Evolutionary conservation across 2,888 invertebrate species (phyloP), one percentile per base, ranked within the genome.

Genomic region (Acrobasis repandana): DNA sequence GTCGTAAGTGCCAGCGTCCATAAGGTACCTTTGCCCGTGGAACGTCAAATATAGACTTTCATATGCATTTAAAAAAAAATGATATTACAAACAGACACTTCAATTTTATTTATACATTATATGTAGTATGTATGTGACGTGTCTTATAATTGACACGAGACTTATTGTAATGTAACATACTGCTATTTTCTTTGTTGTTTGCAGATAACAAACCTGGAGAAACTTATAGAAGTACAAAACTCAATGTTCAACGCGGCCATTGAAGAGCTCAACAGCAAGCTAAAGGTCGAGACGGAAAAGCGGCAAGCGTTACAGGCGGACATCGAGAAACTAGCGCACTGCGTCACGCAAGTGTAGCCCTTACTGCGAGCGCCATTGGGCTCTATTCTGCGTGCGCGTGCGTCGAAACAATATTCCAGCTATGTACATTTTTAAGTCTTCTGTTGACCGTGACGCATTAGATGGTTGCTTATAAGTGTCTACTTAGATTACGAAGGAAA

Each of bases 291-390:
- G 81, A 88, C 92, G 1, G 95, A 95, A 65, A 93, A 94, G 77
- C 93, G 96, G 47, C 92, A 93, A 69, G 84, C 94, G 63, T 79
- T 96, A 66, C 95, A 96, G 70, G 89, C 91, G 50, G 94, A 95
- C 80, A 82, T 96, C 61, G 95, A 95, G 69, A 96, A 95, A 82
- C 90, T 96, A 64, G 94, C 94, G 67, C 94, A 95, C 71, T 94
- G 95, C 76, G 95, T 95, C 74, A 95, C 95, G 77, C 95, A 95
- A 85, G 95, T 95, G 83, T 95, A 93, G 84, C 84, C 72, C 64
- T 65, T 71, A 71, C 61, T 63, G 56, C 66, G 51, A 48, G 61
- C 61, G 71, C 69, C 68, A 67, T 67, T 64, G 47, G 67, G 61
- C 64, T 61, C 70, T 61, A 63, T 62, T 48, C 60, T 66, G 61